Evolutionary conservation across 1,140 invertebrate genomes (phyloP).

Genomic region (Saccostrea cuccullata): DNA sequence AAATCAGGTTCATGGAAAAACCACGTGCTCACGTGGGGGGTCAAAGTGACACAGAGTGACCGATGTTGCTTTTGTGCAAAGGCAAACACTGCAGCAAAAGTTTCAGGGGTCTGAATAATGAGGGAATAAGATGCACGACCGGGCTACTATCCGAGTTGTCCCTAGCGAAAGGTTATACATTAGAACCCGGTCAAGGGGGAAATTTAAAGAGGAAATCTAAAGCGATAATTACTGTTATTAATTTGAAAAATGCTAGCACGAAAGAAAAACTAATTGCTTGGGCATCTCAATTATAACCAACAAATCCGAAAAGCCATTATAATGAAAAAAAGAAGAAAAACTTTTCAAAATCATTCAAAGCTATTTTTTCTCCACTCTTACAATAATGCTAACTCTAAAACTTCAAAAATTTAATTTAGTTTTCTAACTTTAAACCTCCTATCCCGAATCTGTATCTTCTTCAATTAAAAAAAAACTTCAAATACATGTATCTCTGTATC

Average conservation of each 20-base stretch:
- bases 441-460: too few relatives aligned
- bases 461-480: too few relatives aligned
- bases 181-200: not conserved
- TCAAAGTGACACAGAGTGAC: constrained; percentile 30
- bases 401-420: too few relatives aligned
- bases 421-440: too few relatives aligned
- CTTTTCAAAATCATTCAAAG: too few relatives aligned
- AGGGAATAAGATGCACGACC: not conserved
- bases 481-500: too few relatives aligned
- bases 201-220: constrained; percentile 14
- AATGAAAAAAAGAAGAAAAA: too few relatives aligned
- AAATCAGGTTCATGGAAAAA: constrained; percentile 31
- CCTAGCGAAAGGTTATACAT: constrained; percentile 2
- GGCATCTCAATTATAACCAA: not conserved
- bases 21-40: constrained; percentile 7
- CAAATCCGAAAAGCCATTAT: not conserved
- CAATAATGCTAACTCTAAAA: too few relatives aligned
- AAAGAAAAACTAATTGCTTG: not conserved
- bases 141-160: not conserved
- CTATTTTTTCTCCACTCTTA: too few relatives aligned
- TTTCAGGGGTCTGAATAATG: not conserved
- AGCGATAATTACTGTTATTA: constrained; percentile 28
- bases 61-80: constrained; percentile 28
- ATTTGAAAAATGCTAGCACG: constrained; percentile 1
- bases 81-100: constrained; percentile 17